Evolutionary conservation across 2,797 vertebrate genomes (phyloP).

Genomic region (Girardinus metallicus): DNA sequence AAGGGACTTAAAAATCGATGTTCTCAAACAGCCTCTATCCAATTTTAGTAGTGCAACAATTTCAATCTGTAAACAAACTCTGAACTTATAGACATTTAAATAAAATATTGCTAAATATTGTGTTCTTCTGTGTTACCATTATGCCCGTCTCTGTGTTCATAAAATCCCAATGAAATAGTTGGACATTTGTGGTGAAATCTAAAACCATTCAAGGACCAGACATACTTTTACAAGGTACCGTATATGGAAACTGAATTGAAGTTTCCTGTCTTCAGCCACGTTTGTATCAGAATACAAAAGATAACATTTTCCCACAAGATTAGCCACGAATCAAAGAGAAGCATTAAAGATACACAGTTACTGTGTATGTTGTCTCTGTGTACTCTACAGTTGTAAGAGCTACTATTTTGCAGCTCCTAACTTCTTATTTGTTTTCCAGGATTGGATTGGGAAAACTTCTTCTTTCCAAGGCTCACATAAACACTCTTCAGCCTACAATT

Average conservation of each 20-base stretch:
- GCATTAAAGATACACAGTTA: not conserved
- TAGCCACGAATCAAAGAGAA: not conserved
- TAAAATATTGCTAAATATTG: not conserved
- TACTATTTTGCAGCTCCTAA: not conserved
- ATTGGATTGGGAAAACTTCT: conserved; percentile 30
- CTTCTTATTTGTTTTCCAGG: conserved; percentile 56
- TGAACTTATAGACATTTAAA: not conserved
- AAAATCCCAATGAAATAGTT: not conserved
- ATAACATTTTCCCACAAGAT: not conserved
- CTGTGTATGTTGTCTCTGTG: not conserved
- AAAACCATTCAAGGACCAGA: not conserved
- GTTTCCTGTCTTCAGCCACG: not conserved
- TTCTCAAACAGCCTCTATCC: not conserved
- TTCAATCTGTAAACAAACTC: not conserved
- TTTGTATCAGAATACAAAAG: not conserved
- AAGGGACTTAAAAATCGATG: not conserved
- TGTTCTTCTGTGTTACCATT: not conserved
- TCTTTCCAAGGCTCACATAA: conserved; percentile 19
- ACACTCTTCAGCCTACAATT: conserved; percentile 33
- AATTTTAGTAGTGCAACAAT: not conserved
- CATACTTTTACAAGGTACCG: not conserved
- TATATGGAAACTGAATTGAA: not conserved
- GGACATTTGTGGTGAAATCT: not conserved
- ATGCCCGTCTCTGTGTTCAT: not conserved
- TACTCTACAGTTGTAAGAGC: not conserved